These are phyloP conservation scores for Sander vitreus DNA, from an alignment of 2,113 vertebrate species.

Conservation along the genomic window DNA sequence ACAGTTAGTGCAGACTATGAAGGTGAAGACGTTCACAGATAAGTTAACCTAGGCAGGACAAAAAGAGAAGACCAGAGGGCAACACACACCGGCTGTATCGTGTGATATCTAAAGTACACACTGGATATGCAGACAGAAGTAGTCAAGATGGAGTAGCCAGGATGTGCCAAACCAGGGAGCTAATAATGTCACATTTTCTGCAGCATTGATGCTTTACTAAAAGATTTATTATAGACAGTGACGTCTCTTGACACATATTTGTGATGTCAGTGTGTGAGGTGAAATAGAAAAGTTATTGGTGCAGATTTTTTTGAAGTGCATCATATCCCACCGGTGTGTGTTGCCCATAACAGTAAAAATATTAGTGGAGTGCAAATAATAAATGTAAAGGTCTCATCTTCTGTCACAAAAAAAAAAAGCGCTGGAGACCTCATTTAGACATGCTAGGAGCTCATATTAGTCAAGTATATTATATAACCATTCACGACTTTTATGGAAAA, in stretches of 20 bases:
- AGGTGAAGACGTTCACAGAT: constrained; percentile 53
- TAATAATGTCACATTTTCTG: background rate
- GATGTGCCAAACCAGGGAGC: background rate
- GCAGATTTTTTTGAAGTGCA: background rate
- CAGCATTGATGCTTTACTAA: background rate
- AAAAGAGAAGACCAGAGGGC: constrained; percentile 15
- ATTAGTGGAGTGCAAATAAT: constrained; percentile 72
- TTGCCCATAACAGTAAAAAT: constrained; percentile 46
- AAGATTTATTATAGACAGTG: background rate
- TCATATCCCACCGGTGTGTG: constrained; percentile 10
- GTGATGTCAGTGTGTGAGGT: background rate
- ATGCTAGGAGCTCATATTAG: constrained; percentile 55
- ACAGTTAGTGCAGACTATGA: constrained; percentile 63
- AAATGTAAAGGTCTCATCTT: constrained; percentile 46
- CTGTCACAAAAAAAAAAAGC: constrained; percentile 31
- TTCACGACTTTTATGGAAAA: constrained; percentile 71
- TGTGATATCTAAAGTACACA: background rate
- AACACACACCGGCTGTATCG: constrained; percentile 16
- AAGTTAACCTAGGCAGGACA: constrained; percentile 36
- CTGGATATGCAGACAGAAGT: background rate
- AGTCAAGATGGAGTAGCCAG: background rate
- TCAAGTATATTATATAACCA: constrained; percentile 58
- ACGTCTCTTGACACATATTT: background rate
- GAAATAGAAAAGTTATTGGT: background rate
- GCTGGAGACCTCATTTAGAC: constrained; percentile 21